These are phyloP conservation scores for Nannobrachium achirus DNA, from an alignment of 2,113 vertebrate genomes.

Conservation along the genomic window DNA sequence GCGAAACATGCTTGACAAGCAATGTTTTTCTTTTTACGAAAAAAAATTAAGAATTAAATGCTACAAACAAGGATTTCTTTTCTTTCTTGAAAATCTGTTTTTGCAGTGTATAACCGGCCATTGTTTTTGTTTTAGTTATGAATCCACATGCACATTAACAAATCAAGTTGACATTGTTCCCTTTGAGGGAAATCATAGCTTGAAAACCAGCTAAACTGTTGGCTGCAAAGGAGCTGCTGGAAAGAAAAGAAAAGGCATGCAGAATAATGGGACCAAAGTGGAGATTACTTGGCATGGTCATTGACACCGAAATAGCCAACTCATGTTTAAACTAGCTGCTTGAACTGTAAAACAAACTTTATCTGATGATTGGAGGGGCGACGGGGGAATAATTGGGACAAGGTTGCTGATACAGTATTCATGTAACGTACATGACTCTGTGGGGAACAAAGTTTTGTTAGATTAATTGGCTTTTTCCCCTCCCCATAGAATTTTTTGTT, in stretches of 20 bases:
- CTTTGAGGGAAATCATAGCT: constrained; percentile 47
- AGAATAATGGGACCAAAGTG: constrained; percentile 10
- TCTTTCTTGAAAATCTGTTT: too few relatives aligned
- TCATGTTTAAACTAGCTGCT: neutral
- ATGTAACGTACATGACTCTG: constrained; percentile 6
- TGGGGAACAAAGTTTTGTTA: constrained; percentile 8
- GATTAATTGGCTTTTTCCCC: neutral
- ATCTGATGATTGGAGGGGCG: neutral
- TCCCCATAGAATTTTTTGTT: constrained; percentile 9
- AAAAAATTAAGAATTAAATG: too few relatives aligned
- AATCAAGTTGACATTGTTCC: constrained; percentile 34
- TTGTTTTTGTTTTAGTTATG: too few relatives aligned
- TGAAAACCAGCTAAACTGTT: constrained; percentile 29
- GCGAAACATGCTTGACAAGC: too few relatives aligned
- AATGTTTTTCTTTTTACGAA: too few relatives aligned
- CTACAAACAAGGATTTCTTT: too few relatives aligned
- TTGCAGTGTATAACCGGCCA: too few relatives aligned
- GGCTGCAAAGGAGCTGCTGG: neutral
- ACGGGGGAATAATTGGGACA: neutral
- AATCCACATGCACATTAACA: too few relatives aligned
- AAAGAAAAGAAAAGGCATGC: neutral
- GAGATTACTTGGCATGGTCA: constrained; percentile 25
- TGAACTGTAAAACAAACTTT: constrained; percentile 4
- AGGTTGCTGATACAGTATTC: neutral
- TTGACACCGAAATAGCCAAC: neutral